phyloP scores from a whole-genome alignment of 1,140 invertebrate genomes.

The Anastrepha ludens region DNA sequence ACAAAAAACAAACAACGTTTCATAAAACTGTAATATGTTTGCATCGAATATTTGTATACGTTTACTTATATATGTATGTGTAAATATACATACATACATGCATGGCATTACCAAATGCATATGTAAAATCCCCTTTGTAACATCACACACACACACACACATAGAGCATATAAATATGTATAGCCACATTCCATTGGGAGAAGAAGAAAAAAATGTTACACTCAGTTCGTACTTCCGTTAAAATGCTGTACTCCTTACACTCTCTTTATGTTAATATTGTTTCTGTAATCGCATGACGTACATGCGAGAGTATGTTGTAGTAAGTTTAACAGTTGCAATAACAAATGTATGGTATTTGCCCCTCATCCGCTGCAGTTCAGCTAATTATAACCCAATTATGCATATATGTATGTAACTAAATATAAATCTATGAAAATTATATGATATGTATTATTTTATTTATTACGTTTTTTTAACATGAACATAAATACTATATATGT shows the following conservation, averaged over 20 bases:
- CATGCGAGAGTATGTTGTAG: not conserved
- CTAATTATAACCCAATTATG: not conserved
- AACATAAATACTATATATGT: conserved; percentile 54
- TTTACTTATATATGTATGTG: conserved; percentile 22
- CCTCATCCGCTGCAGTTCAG: not conserved
- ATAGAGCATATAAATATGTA: not conserved
- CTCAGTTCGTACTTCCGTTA: not conserved
- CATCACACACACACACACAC: not conserved
- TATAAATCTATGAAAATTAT: conserved; percentile 29
- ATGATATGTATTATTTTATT: conserved; percentile 55
- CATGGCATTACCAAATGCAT: not conserved
- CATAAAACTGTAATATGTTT: conserved; percentile 50
- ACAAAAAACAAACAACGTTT: not conserved
- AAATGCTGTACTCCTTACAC: not conserved
- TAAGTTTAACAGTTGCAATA: not conserved
- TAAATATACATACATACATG: not conserved
- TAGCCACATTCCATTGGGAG: not conserved
- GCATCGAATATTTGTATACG: conserved; percentile 46
- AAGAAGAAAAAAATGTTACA: not conserved
- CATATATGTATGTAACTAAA: not conserved
- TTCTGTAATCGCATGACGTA: not conserved
- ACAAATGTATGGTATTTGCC: not conserved
- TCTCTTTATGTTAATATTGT: not conserved
- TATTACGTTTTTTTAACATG: conserved; percentile 55
- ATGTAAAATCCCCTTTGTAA: not conserved